Conservation (phyloP, 2,888 invertebrate species). For the Elgonia sp. region DNA sequence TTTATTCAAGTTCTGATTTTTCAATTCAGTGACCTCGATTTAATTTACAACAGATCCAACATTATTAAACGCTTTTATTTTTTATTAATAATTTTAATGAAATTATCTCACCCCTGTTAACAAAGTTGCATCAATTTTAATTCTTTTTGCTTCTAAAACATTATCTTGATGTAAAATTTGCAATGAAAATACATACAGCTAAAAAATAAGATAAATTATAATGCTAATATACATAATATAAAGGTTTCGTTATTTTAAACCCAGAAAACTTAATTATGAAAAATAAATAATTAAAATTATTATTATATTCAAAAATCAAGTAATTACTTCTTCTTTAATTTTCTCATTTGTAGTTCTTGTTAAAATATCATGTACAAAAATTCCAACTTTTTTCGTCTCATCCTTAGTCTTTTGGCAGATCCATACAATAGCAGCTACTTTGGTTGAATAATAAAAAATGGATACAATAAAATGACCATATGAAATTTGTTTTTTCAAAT, state of each 20-base stretch:
- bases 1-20: too few relatives aligned
- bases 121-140: constrained; percentile 80
- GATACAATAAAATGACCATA: constrained; percentile 80
- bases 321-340: constrained; percentile 80
- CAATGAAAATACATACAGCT: constrained; percentile 82
- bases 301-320: not conserved
- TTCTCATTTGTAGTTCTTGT: constrained; percentile 76
- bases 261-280: too few relatives aligned
- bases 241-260: too few relatives aligned
- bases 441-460: constrained; percentile 79
- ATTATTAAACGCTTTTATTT: too few relatives aligned
- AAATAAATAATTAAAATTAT: not conserved
- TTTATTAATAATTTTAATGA: not conserved
- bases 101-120: constrained; percentile 77
- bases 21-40: too few relatives aligned
- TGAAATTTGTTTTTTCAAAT: constrained; percentile 81
- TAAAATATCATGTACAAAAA: constrained; percentile 80
- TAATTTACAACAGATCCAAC: too few relatives aligned
- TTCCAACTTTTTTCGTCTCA: constrained; percentile 79
- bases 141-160: constrained; percentile 78
- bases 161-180: constrained; percentile 82
- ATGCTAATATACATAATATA: too few relatives aligned
- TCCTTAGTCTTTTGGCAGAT: constrained; percentile 80
- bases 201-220: constrained; percentile 19
- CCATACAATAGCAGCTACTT: constrained; percentile 79